Evolutionary conservation across 2,797 vertebrate species (phyloP), one percentile per base, ranked within the genome.

Genomic region (Pteropus rufus): DNA sequence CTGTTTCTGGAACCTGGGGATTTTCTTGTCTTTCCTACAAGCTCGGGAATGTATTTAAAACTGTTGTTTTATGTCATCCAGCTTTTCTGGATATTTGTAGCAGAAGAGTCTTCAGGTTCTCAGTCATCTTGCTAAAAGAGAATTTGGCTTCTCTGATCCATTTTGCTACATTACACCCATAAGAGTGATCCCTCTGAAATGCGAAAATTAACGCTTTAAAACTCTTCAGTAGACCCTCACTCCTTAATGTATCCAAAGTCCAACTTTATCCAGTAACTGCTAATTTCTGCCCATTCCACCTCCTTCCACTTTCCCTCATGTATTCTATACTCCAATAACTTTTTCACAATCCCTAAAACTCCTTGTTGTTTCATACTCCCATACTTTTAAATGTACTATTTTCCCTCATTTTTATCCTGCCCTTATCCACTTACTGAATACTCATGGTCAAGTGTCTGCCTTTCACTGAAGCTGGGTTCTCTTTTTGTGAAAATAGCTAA

Each of bases 341-440:
- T 44, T 16, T 65, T 80, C 49, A 80, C 69, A 86, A 83, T 79
- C 64, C 64, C 56, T 31, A 87, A 41, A 93, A 62, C 8, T 49
- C n/a, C 65, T 79, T 89, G 77, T 85, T 82, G 56, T 91, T 95
- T 92, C 85, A 89, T 58, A 83, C 3, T 85, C 73, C 46, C 44
- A 26, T 52, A 62, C 62, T 72, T 93, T 93, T 80, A 85, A 84
- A 72, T 49, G 12, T 21, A 54, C 46, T 87, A 46, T 77, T 62
- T 91, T 73, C 56, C 62, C 83, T 89, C 67, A 77, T 34, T 49
- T 81, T 75, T 86, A 91, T 92, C 64, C 44, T 92, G 81, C 56
- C 62, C 34, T 73, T 75, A 89, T n/a, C 49, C 46, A 92, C 41
- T 65, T 73, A 94, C 23, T 64, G 9, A 97, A 64, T 82, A 92